These are phyloP conservation scores for Ips nitidus DNA, from an alignment of 1,140 invertebrate species.

Conservation along the genomic window DNA sequence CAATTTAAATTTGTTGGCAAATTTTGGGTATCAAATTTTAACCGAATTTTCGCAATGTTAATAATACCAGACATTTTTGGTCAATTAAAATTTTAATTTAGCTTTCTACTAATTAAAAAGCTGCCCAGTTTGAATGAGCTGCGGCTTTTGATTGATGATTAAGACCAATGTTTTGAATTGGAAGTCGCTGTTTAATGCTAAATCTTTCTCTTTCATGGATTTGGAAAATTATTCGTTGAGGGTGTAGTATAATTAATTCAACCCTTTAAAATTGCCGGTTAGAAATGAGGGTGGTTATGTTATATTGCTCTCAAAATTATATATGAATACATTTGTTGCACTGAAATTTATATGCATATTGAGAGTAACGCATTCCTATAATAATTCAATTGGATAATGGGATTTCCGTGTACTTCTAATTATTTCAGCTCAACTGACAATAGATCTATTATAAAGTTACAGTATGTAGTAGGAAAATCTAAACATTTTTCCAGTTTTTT, in stretches of 20 bases:
- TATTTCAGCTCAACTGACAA: no score
- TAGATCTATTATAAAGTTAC: no score
- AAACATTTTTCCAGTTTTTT: neutral
- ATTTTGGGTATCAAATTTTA: slow-evolving; percentile 9
- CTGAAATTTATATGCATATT: no score
- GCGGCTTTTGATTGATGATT: slow-evolving; percentile 21
- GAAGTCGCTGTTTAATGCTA: slow-evolving; percentile 9
- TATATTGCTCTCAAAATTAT: no score
- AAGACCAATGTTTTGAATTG: slow-evolving; percentile 17
- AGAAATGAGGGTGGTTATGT: no score
- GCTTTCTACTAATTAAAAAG: slow-evolving; percentile 23
- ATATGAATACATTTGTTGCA: no score
- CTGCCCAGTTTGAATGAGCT: slow-evolving; percentile 14
- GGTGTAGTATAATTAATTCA: no score
- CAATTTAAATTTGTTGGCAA: slow-evolving; percentile 8
- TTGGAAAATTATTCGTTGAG: neutral
- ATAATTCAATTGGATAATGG: no score
- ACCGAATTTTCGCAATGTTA: slow-evolving; percentile 17
- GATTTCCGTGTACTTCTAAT: no score
- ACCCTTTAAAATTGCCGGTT: no score
- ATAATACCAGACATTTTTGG: slow-evolving; percentile 19
- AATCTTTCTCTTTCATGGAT: neutral
- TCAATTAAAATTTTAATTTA: slow-evolving; percentile 25
- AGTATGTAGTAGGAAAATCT: neutral
- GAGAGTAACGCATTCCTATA: no score